A percentile compares a stretch with the other conserved stretches of the same genome.
These are phyloP conservation scores for Arion vulgaris DNA, from an alignment of 1,140 invertebrate species.

Conservation along the genomic window DNA sequence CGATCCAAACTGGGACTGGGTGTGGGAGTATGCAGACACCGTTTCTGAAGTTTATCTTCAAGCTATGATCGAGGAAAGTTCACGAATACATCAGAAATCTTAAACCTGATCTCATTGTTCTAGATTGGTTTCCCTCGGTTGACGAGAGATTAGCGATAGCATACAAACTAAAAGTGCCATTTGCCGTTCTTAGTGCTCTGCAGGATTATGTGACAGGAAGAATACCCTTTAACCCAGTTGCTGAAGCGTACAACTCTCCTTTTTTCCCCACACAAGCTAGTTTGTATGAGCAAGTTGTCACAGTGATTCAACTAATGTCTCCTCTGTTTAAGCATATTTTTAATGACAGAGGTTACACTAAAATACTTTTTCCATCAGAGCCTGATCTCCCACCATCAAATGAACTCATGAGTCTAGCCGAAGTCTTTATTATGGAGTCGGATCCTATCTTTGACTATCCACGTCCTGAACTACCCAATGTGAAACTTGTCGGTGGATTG, in stretches of 20 bases:
- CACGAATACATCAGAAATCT: background rate
- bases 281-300: conserved; percentile 25
- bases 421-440: conserved; percentile 44
- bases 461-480: too few relatives aligned
- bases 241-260: background rate
- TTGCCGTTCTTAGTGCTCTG: conserved; percentile 23
- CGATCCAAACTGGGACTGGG: background rate
- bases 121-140: conserved; percentile 28
- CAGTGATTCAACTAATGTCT: background rate
- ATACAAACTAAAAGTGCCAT: conserved; percentile 37
- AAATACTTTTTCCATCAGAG: conserved; percentile 19
- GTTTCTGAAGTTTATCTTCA: too few relatives aligned
- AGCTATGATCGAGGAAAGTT: too few relatives aligned
- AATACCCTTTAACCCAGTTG: conserved; percentile 5
- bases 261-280: conserved; percentile 18
- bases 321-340: background rate
- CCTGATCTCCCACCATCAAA: background rate
- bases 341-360: background rate
- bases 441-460: conserved; percentile 55
- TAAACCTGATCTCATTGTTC: conserved; percentile 27
- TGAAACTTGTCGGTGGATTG: conserved; percentile 50
- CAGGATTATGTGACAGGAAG: background rate
- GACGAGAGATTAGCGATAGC: conserved; percentile 30
- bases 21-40: too few relatives aligned
- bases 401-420: conserved; percentile 14